These are phyloP conservation scores for Maconellicoccus hirsutus DNA, from an alignment of 1,140 invertebrate genomes.

Conservation along the genomic window DNA sequence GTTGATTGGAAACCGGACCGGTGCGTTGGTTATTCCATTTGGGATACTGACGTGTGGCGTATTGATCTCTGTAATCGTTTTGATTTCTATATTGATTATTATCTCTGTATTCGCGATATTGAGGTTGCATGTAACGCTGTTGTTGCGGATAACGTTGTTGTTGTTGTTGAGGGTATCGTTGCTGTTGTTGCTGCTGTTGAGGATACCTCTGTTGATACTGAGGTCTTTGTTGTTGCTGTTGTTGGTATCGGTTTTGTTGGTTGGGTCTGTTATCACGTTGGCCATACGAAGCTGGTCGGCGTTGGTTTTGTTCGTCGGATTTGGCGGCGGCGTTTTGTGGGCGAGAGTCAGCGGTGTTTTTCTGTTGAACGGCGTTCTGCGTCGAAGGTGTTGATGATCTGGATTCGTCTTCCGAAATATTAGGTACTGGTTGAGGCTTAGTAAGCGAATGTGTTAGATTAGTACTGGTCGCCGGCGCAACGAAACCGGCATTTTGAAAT, in stretches of 20 bases:
- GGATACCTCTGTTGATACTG: neutral
- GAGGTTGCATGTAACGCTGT: conserved; percentile 34
- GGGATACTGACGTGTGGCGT: neutral
- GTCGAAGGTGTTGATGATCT: conserved; percentile 26
- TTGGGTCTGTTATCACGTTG: conserved; percentile 28
- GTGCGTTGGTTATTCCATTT: neutral
- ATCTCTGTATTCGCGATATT: conserved; percentile 34
- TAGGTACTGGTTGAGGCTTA: conserved; percentile 12
- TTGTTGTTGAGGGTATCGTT: conserved; percentile 36
- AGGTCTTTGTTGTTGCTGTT: conserved; percentile 22
- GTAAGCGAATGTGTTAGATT: neutral
- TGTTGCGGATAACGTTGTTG: conserved; percentile 5
- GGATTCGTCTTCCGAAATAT: conserved; percentile 21
- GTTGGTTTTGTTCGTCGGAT: conserved; percentile 23
- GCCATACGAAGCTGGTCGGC: conserved; percentile 15
- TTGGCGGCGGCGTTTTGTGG: conserved; percentile 12
- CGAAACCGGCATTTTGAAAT: neutral
- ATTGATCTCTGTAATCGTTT: conserved; percentile 39
- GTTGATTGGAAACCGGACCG: neutral
- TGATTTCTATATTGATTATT: conserved; percentile 17
- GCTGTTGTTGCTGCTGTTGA: conserved; percentile 11
- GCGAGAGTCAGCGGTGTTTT: neutral
- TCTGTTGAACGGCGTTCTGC: conserved; percentile 18
- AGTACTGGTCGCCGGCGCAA: neutral
- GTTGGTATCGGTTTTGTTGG: conserved; percentile 40